These are phyloP conservation scores for Synodontis membranacea DNA, from an alignment of 2,113 vertebrate genomes.

Conservation along the genomic window DNA sequence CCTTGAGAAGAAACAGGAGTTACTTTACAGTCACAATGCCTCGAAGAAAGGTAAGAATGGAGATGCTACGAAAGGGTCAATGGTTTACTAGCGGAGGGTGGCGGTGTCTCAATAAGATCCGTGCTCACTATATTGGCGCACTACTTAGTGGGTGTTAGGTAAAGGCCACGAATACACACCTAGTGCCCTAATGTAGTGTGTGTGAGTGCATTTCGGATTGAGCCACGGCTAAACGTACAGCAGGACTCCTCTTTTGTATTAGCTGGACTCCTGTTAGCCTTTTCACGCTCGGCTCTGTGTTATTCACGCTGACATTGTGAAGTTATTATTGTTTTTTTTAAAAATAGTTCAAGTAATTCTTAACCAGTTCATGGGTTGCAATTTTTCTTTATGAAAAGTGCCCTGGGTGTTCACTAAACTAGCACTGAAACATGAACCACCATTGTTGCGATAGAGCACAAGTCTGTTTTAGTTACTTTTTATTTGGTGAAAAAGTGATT, in stretches of 20 bases:
- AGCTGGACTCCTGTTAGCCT: not conserved
- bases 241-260: not conserved
- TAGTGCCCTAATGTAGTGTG: not conserved
- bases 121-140: not conserved
- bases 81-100: not conserved
- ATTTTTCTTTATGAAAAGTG: too few species aligned
- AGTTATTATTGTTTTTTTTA: not conserved
- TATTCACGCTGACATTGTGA: not conserved
- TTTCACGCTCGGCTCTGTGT: not conserved
- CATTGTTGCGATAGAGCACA: not conserved
- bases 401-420: not conserved
- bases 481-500: not conserved
- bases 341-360: not conserved
- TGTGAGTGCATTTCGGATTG: not conserved
- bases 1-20: not conserved
- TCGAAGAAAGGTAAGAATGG: constrained; percentile 57
- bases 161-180: not conserved
- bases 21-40: constrained; percentile 47
- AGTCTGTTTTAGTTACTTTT: not conserved
- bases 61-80: constrained; percentile 31
- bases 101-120: not conserved
- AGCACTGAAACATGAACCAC: not conserved
- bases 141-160: not conserved
- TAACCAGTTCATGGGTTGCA: too few species aligned
- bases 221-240: not conserved